Base-by-base conservation (phyloP, 2,113 vertebrate species). In the Delphinus delphis region DNA sequence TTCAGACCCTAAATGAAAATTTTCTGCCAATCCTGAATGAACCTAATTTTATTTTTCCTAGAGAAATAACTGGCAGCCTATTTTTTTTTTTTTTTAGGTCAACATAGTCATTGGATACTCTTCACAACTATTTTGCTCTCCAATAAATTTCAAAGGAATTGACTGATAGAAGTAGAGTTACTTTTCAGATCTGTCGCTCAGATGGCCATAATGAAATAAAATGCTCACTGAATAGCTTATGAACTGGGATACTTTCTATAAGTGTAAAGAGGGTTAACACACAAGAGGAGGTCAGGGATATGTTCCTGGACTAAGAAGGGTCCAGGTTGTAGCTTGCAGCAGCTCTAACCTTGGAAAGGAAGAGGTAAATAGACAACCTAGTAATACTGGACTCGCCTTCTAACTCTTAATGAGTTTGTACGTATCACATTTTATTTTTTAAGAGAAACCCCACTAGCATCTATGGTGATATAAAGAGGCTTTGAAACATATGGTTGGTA, bases 361-460 rank as follows among this genome's bases (percentile, higher is more conserved):
- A 70, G 74, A 90, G 86, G 85, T 76, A 86, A 77, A 31, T 13
- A 79, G 41, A 14, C 8, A 15, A n/a, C 12, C 21, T 50, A 17
- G 33, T 14, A 70, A 93, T 63, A 33, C 4, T 1, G 0, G 36
- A 28, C 71, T 65, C 73, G 28, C 44, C 44, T 94, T 84, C 76
- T 63, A 67, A 89, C 15, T 81, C 60, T 58, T 67, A 81, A 20
- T 33, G n/a, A 95, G n/a, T 88, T 76, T 77, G 50, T 55, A 97
- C 62, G 47, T 50, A 71, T 62, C 47, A 28, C 5, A 36, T n/a
- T 93, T 97, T 36, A 31, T 76, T 74, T 96, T 87, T 74, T 11
- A n/a, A 96, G 73, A 90, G 74, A 97, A 96, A 94, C 18, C 8
- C n/a, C 26, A 71, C 17, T 50, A 68, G 14, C 26, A 33, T 38